These are phyloP conservation scores for Tapirus terrestris DNA, from an alignment of 2,113 vertebrate genomes.

Conservation along the genomic window DNA sequence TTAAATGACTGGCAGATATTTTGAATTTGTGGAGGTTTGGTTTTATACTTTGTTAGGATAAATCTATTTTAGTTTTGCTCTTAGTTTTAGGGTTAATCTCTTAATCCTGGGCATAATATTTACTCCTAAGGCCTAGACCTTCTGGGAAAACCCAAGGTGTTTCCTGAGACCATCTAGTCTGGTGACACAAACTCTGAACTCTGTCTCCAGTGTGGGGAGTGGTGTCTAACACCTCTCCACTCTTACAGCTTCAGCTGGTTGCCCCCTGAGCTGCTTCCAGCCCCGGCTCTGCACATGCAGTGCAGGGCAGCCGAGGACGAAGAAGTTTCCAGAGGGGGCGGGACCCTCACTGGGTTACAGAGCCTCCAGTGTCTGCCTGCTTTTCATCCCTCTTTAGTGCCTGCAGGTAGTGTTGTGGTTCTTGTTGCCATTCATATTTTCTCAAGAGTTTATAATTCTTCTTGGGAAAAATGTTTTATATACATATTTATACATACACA, in stretches of 20 bases:
- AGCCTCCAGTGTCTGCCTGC: background rate
- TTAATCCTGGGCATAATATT: background rate
- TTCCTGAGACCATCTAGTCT: background rate
- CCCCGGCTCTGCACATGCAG: background rate
- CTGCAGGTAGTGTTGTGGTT: background rate
- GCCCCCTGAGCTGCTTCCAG: background rate
- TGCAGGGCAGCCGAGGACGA: background rate
- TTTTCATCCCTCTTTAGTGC: background rate
- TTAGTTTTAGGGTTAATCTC: background rate
- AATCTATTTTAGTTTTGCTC: background rate
- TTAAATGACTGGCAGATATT: background rate
- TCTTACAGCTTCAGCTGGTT: background rate
- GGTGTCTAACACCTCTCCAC: background rate
- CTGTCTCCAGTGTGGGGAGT: background rate
- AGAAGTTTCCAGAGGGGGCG: background rate
- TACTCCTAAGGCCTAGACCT: background rate
- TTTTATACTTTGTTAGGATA: background rate
- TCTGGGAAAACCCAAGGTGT: background rate
- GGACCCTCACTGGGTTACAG: background rate
- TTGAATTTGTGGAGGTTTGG: background rate
- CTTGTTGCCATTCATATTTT: background rate
- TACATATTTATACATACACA: background rate
- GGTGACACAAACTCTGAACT: background rate
- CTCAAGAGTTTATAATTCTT: background rate
- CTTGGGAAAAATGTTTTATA: background rate